These are phyloP conservation scores for Aspidiotus destructor DNA, from an alignment of 2,888 invertebrate species.

Conservation along the genomic window DNA sequence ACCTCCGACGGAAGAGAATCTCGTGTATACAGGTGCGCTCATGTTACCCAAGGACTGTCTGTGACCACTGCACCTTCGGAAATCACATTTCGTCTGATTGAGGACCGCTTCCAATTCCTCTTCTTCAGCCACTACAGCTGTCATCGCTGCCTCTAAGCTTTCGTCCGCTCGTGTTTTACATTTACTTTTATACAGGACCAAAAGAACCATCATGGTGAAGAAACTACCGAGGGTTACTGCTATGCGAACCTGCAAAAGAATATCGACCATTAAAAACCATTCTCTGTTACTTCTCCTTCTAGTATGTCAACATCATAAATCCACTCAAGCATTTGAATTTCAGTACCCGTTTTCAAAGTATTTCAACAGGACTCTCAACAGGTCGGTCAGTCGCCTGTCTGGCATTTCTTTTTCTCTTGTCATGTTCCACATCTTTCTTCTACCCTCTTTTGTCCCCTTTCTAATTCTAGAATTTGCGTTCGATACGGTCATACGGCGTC, in stretches of 20 bases:
- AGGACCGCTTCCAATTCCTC: constrained; percentile 44
- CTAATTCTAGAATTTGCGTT: no score
- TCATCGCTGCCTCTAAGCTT: constrained; percentile 59
- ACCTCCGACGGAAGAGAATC: constrained; percentile 53
- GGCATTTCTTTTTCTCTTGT: no score
- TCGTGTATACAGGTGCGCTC: constrained; percentile 47
- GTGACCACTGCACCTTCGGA: constrained; percentile 43
- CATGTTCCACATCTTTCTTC: no score
- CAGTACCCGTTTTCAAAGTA: no score
- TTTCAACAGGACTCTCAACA: no score
- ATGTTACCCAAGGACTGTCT: constrained; percentile 60
- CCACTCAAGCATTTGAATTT: no score
- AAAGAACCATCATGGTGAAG: constrained; percentile 81
- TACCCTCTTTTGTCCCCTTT: no score
- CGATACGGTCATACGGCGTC: no score
- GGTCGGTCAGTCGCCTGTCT: no score
- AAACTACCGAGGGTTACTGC: constrained; percentile 85
- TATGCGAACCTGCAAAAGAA: constrained; percentile 53
- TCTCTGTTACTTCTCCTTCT: no score
- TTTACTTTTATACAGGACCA: constrained; percentile 82
- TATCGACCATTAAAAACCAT: no score
- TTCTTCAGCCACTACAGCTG: constrained; percentile 62
- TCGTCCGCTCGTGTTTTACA: constrained; percentile 55
- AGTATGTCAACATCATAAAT: no score
- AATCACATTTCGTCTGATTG: constrained; percentile 34